These are phyloP conservation scores for Carabus problematicus DNA, from an alignment of 2,888 invertebrate genomes.

Conservation along the genomic window DNA sequence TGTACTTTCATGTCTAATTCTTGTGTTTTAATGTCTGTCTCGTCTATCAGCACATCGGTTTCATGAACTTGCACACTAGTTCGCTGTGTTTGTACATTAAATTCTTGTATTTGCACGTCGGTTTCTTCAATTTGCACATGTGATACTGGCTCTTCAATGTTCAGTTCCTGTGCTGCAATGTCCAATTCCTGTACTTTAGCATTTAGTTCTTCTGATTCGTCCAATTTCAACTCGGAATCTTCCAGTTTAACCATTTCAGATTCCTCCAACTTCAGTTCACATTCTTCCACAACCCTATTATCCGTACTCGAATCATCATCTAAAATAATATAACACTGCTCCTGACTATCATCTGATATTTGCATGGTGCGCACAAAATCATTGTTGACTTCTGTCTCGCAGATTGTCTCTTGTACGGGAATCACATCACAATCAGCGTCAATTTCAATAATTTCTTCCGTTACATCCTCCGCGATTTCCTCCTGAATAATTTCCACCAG, in stretches of 20 bases:
- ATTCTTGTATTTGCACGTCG: conserved; percentile 21
- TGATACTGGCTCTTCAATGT: too few relatives aligned
- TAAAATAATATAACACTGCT: conserved; percentile 19
- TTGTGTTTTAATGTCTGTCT: conserved; percentile 43
- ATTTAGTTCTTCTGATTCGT: too few relatives aligned
- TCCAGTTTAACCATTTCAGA: too few relatives aligned
- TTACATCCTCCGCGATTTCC: conserved; percentile 32
- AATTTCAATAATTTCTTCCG: conserved; percentile 33
- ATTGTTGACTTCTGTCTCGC: conserved; percentile 10
- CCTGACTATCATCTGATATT: conserved; percentile 30
- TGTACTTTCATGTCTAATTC: conserved; percentile 21
- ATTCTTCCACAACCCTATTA: too few relatives aligned
- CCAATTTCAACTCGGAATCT: too few relatives aligned
- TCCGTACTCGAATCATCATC: not conserved
- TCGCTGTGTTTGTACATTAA: not conserved
- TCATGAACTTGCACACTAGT: conserved; percentile 7
- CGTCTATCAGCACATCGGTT: conserved; percentile 38
- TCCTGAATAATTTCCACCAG: conserved; percentile 41
- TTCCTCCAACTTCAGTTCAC: too few relatives aligned
- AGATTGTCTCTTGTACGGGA: not conserved
- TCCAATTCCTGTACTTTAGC: too few relatives aligned
- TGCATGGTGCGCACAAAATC: conserved; percentile 17
- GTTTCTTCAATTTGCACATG: conserved; percentile 11
- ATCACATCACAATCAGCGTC: conserved; percentile 26
- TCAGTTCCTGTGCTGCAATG: too few relatives aligned